Evolutionary conservation across 2,797 vertebrate species (phyloP), one percentile per base, ranked within the genome.

Genomic region (Rhinatrema bivittatum): DNA sequence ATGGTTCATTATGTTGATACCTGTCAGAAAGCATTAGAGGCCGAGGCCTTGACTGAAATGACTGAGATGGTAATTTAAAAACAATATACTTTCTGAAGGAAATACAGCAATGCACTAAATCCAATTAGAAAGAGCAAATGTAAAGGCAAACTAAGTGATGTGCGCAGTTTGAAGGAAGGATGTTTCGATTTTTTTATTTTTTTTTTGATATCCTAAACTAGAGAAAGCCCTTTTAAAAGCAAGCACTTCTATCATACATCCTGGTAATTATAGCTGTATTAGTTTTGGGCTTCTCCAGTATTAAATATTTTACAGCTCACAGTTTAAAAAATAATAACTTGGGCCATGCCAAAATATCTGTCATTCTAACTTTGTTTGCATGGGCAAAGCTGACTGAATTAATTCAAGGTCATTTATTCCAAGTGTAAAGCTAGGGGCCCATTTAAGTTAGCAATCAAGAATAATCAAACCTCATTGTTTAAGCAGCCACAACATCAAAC

Each of bases 1-100:
- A 82, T 31, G 60, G 70, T 63, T 86, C 83, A 84, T 84, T 87
- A 84, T 74, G 75, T 50, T 76, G 83, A 82, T 85, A 79, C 81
- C 82, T 84, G 81, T 80, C 82, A 84, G 68, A 68, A 75, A 52
- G 69, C 75, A 82, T 84, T 82, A 80, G 70, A 65, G 68, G 58
- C 24, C 30, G 63, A 46, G 62, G 56, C 60, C 70, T 52, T 77
- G 79, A 86, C 78, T 76, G 83, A 81, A 68, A 79, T 74, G 70
- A 72, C 68, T 66, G 70, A 77, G 77, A 81, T 78, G 72, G 72
- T 74, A 74, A 84, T 83, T 76, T 82, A 78, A 81, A 85, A 83
- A 81, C 81, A 85, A 82, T 84, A 78, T 72, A 74, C 70, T 78
- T 81, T 84, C 67, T 75, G 56, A 50, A 78, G 64, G 68, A 84